These are phyloP conservation scores for Hephaestus fuliginosus DNA, from an alignment of 2,797 vertebrate genomes.

Conservation along the genomic window DNA sequence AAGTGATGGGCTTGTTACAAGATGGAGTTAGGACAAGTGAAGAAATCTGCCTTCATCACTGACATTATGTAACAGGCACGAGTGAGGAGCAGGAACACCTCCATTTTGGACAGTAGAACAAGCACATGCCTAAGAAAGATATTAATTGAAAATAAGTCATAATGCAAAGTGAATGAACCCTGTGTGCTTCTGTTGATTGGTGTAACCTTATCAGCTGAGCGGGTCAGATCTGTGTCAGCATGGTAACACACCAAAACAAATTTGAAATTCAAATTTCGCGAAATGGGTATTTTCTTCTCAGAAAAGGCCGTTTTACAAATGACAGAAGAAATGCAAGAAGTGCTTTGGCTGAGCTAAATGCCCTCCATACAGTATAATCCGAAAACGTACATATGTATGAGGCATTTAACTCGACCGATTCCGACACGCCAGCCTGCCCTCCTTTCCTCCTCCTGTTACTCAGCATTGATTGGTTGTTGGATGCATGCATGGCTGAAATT, in stretches of 20 bases:
- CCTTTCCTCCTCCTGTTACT: slow-evolving; percentile 5
- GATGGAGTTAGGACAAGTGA: slow-evolving; percentile 40
- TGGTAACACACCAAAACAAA: slow-evolving; percentile 34
- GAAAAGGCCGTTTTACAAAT: slow-evolving; percentile 40
- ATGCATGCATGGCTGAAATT: slow-evolving; percentile 29
- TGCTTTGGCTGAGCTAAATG: slow-evolving; percentile 37
- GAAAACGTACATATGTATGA: slow-evolving; percentile 63
- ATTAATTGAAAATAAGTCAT: slow-evolving; percentile 2
- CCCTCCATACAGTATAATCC: slow-evolving; percentile 34
- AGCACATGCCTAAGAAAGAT: neutral
- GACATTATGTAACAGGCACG: neutral
- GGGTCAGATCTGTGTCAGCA: slow-evolving; percentile 42
- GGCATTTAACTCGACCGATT: slow-evolving; percentile 43
- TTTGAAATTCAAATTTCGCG: slow-evolving; percentile 60
- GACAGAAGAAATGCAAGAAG: slow-evolving; percentile 40
- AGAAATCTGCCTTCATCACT: slow-evolving; percentile 20
- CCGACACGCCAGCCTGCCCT: slow-evolving; percentile 1
- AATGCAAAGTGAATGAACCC: slow-evolving; percentile 19
- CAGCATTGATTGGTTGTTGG: slow-evolving; percentile 20
- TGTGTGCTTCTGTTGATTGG: slow-evolving; percentile 40
- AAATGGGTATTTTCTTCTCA: slow-evolving; percentile 20
- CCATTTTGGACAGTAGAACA: neutral
- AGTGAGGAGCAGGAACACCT: neutral
- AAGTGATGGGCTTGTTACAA: slow-evolving; percentile 38
- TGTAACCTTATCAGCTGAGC: slow-evolving; percentile 39